These are phyloP conservation scores for Rachycentron canadum DNA, from an alignment of 2,797 vertebrate genomes.

Conservation along the genomic window DNA sequence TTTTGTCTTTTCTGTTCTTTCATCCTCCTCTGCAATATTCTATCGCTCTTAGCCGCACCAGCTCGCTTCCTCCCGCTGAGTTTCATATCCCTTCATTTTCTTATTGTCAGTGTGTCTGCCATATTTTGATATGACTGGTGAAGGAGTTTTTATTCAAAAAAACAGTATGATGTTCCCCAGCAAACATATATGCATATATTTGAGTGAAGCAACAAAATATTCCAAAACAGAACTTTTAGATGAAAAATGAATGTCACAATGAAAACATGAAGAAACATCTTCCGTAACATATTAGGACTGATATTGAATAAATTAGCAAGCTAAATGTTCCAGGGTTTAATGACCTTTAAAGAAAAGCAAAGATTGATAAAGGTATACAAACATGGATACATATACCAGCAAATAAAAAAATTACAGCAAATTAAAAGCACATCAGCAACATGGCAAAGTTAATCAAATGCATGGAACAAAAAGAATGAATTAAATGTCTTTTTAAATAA, in stretches of 20 bases:
- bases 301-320: neutral
- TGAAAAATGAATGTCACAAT: neutral
- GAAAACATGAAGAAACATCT: neutral
- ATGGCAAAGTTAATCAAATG: slow-evolving; percentile 13
- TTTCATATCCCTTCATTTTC: slow-evolving; percentile 35
- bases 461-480: neutral
- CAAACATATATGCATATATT: neutral
- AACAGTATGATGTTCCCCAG: slow-evolving; percentile 13
- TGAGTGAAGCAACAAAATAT: neutral
- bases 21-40: slow-evolving; percentile 61
- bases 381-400: neutral
- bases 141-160: slow-evolving; percentile 21
- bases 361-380: neutral
- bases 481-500: slow-evolving; percentile 1
- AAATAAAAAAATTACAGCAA: slow-evolving; percentile 3
- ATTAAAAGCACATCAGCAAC: neutral
- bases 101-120: slow-evolving; percentile 13
- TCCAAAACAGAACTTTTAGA: neutral
- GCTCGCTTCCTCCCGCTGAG: slow-evolving; percentile 9
- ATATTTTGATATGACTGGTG: slow-evolving; percentile 24
- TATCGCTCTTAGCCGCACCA: slow-evolving; percentile 20
- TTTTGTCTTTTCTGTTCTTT: slow-evolving; percentile 48
- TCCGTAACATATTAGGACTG: neutral
- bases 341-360: neutral
- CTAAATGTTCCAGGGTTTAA: neutral